These are phyloP conservation scores for Apostichopus parvimensis DNA, from an alignment of 35 echinoderm and acorn worm genomes.

Conservation along the genomic window DNA sequence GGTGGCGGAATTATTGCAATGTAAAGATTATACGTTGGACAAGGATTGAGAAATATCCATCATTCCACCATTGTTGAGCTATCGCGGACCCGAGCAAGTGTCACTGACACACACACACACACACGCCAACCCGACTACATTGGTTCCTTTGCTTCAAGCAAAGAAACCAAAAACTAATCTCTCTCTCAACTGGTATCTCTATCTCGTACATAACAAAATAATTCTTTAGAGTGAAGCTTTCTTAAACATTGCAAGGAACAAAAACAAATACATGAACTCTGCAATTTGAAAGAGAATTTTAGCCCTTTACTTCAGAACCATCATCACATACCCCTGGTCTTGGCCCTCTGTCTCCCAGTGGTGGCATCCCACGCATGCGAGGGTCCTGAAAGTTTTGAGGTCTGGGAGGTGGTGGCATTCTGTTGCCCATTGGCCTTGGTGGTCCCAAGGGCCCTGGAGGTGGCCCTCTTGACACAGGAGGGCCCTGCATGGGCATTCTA, in stretches of 20 bases:
- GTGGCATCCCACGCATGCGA: constrained; percentile 23
- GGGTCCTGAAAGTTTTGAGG: constrained; percentile 40
- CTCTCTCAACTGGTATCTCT: too few relatives aligned
- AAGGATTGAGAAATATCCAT: too few relatives aligned
- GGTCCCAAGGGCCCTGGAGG: constrained; percentile 29
- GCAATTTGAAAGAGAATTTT: background rate
- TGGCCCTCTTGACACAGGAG: constrained; percentile 51
- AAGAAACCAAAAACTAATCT: too few relatives aligned
- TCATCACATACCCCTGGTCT: constrained; percentile 24
- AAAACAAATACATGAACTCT: background rate
- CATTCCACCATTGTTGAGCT: too few relatives aligned
- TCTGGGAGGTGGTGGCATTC: constrained; percentile 50
- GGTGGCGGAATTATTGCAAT: too few relatives aligned
- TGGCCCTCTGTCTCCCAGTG: constrained; percentile 20
- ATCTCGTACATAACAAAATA: too few relatives aligned
- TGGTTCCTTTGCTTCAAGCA: too few relatives aligned
- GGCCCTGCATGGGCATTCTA: constrained; percentile 24
- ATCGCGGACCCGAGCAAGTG: too few relatives aligned
- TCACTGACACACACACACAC: too few relatives aligned
- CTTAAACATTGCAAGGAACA: background rate
- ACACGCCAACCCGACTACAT: too few relatives aligned
- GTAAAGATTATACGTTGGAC: too few relatives aligned
- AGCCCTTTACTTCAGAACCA: background rate
- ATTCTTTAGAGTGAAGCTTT: background rate
- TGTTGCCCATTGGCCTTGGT: constrained; percentile 10